A percentile compares a stretch with the other conserved stretches of the same genome.
Conservation (phyloP, 2,888 invertebrate genomes). For the Cantharis flavilabris region DNA sequence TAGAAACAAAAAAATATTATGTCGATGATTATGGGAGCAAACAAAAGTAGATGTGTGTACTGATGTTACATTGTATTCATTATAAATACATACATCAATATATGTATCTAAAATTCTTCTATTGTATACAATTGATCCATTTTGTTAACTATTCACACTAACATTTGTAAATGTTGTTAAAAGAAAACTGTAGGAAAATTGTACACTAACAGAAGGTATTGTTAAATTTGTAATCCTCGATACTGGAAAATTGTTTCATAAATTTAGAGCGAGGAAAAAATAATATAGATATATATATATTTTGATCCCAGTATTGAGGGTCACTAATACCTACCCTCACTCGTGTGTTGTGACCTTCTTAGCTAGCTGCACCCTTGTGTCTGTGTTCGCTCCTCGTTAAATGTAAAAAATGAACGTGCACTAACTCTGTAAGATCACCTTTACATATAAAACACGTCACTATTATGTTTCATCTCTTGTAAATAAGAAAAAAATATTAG, state of each 20-base stretch:
- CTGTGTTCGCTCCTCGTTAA: slow-evolving; percentile 50
- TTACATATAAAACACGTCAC: slow-evolving; percentile 2
- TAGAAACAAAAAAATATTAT: not conserved
- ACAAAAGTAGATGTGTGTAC: not conserved
- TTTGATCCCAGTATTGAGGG: slow-evolving; percentile 26
- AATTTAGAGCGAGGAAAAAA: not conserved
- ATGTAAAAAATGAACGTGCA: slow-evolving; percentile 47
- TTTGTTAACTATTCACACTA: slow-evolving; percentile 9
- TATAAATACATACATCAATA: not conserved
- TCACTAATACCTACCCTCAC: slow-evolving; percentile 34
- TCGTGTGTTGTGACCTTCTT: slow-evolving; percentile 45
- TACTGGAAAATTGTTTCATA: slow-evolving; percentile 22
- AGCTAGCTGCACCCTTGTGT: slow-evolving; percentile 47
- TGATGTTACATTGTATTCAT: not conserved
- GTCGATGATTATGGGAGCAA: slow-evolving; percentile 1
- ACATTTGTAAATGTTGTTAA: slow-evolving; percentile 28
- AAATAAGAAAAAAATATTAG: slow-evolving; percentile 36
- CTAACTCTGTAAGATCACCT: slow-evolving; percentile 45
- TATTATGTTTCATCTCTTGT: slow-evolving; percentile 38
- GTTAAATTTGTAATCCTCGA: slow-evolving; percentile 21
- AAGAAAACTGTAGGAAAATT: slow-evolving; percentile 20
- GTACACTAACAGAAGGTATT: slow-evolving; percentile 33
- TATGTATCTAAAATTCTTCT: not conserved
- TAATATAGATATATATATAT: not conserved
- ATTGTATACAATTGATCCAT: slow-evolving; percentile 4